Evolutionary conservation across 2,888 invertebrate genomes (phyloP).

Genomic region (Mimumesa dahlbomi): DNA sequence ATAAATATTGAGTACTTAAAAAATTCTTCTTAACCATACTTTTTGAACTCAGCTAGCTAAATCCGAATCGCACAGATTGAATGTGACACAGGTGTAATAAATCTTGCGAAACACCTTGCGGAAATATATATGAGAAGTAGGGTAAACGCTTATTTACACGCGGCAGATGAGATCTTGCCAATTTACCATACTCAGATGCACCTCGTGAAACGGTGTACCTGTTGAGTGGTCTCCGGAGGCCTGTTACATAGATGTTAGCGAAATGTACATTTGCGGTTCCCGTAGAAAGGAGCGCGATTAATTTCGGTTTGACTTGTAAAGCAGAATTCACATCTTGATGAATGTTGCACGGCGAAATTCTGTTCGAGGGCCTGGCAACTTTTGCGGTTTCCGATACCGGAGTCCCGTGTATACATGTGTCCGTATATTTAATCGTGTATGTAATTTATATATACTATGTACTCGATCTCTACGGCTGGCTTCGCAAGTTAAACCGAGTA

Average conservation of each 20-base stretch:
- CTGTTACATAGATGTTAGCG: conserved; percentile 47
- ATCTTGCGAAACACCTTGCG: no score
- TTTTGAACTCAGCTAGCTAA: no score
- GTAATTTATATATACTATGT: no score
- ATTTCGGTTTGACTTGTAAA: conserved; percentile 53
- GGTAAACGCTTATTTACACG: no score
- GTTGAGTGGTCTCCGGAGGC: conserved; percentile 65
- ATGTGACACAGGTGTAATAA: no score
- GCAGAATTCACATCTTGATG: conserved; percentile 36
- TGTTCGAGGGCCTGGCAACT: conserved; percentile 27
- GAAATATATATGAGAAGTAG: no score
- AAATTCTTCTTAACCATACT: no score
- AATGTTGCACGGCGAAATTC: conserved; percentile 27
- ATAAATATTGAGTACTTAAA: no score
- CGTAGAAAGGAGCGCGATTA: conserved; percentile 59
- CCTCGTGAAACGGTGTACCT: conserved; percentile 57
- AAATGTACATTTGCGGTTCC: conserved; percentile 43
- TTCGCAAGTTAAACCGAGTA: no score
- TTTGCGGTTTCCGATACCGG: conserved; percentile 28
- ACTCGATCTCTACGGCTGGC: no score
- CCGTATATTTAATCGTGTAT: no score
- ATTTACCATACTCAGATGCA: conserved; percentile 50
- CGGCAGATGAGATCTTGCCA: conserved; percentile 41
- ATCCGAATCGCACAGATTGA: no score
- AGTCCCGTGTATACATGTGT: neutral